Conservation (phyloP, 2,113 vertebrate genomes). For the Felis chaus region DNA sequence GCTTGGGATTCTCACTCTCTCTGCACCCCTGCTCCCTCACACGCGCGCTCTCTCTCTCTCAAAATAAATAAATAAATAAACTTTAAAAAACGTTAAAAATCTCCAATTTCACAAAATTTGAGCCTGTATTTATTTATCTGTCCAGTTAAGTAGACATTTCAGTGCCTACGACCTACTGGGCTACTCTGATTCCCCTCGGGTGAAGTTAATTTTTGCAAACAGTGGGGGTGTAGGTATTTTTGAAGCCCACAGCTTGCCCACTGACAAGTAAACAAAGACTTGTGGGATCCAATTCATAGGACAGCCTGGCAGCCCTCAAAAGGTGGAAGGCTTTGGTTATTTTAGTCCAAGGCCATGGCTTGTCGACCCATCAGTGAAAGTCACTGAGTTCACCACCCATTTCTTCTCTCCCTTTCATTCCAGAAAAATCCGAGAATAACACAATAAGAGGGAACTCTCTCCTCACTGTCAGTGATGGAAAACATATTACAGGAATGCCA, state of each 20-base stretch:
- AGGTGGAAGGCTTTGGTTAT: background rate
- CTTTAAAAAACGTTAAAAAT: background rate
- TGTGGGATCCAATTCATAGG: background rate
- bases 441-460: background rate
- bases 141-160: background rate
- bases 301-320: background rate
- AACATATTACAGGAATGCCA: background rate
- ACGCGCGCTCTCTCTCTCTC: too few relatives aligned
- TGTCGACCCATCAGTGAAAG: constrained; percentile 30
- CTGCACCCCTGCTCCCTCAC: too few relatives aligned
- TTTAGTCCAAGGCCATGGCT: constrained; percentile 17
- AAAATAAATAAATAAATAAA: too few relatives aligned
- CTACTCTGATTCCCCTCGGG: background rate
- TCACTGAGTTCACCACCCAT: background rate
- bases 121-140: background rate
- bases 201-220: background rate
- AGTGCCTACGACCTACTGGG: background rate
- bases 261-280: constrained; percentile 22
- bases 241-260: background rate
- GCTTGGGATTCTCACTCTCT: too few relatives aligned
- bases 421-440: background rate
- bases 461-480: background rate
- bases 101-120: background rate
- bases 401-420: constrained; percentile 38
- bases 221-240: background rate